Evolutionary conservation across 2,888 invertebrate genomes (phyloP), one percentile per base, ranked within the genome.

Genomic region (Cartodere bifasciata): DNA sequence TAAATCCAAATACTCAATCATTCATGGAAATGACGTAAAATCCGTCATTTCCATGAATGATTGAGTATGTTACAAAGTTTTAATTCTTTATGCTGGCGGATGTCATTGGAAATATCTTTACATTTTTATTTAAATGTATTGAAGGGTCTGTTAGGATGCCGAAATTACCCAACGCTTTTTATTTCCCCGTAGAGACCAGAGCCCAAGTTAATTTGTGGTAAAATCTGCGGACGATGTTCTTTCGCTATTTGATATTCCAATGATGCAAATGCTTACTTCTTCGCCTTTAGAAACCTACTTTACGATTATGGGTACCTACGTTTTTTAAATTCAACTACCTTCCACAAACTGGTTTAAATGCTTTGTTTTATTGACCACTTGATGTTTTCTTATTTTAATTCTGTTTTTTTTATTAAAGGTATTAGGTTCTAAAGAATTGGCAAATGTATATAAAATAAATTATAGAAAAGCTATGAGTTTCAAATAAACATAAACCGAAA

Each of bases 141-240:
- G 50, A 46, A 44, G 23, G 46, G 45, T 42, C 43, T 39, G 45
- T 40, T 44, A 43, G 46, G 47, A 49, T 48, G 49, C 45, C 41
- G 53, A 52, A 57, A 57, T 58, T 57, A 55, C 56, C 44, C n/a
- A n/a, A 25, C 46, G 52, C 50, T 58, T 60, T 60, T 60, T 59
- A 60, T 58, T 54, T 55, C 55, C 51, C 60, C 60, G 48, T 48
- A 49, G 60, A 60, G 60, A 53, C 58, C 57, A 54, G 53, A 58
- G 55, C 58, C 58, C 52, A 60, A 58, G 60, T 58, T 60, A 60
- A 60, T 60, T 60, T 58, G 60, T 56, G 60, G 58, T 55, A 52
- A 57, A 58, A 58, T 58, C 56, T 57, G 53, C 54, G 55, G 52
- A 49, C 52, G 45, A 37, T 26, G 38, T 41, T 36, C 43, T 54